A percentile compares a stretch with the other conserved stretches of the same genome.
phyloP scores from a whole-genome alignment of 2,113 vertebrate genomes.

The Oreochromis spilurus region DNA sequence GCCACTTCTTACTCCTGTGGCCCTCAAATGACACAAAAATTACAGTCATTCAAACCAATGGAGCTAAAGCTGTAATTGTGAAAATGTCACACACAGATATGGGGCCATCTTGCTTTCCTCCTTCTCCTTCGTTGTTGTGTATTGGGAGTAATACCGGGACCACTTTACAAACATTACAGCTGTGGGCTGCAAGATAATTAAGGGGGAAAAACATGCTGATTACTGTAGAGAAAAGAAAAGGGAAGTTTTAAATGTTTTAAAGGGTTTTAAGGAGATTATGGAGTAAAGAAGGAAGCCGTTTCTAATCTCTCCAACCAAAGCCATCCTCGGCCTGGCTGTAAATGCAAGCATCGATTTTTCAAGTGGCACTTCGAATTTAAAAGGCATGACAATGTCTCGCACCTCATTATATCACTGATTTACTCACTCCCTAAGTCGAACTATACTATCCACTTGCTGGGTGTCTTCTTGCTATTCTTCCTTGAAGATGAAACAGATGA shows the following conservation, averaged over 20 bases:
- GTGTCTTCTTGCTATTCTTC: neutral
- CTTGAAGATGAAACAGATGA: neutral
- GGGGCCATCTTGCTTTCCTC: neutral
- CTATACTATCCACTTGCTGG: neutral
- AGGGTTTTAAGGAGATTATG: neutral
- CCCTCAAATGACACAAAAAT: slow-evolving; percentile 39
- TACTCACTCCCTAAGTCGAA: slow-evolving; percentile 18
- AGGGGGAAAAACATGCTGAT: neutral
- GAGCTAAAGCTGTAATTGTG: slow-evolving; percentile 31
- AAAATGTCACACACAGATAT: slow-evolving; percentile 25
- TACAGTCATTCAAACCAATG: slow-evolving; percentile 33
- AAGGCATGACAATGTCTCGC: slow-evolving; percentile 28
- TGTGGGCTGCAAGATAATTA: neutral
- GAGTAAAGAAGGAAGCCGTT: neutral
- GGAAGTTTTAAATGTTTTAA: neutral
- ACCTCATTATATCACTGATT: slow-evolving; percentile 47
- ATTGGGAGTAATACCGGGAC: neutral
- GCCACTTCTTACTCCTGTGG: slow-evolving; percentile 12
- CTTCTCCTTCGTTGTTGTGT: neutral
- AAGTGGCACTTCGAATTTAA: slow-evolving; percentile 24
- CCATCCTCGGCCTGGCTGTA: neutral
- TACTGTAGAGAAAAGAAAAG: neutral
- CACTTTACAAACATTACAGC: neutral
- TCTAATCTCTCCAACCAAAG: slow-evolving; percentile 20
- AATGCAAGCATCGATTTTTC: slow-evolving; percentile 41